Base-by-base conservation (phyloP, 2,888 invertebrate genomes). In the Caenorhabditis imperialis region DNA sequence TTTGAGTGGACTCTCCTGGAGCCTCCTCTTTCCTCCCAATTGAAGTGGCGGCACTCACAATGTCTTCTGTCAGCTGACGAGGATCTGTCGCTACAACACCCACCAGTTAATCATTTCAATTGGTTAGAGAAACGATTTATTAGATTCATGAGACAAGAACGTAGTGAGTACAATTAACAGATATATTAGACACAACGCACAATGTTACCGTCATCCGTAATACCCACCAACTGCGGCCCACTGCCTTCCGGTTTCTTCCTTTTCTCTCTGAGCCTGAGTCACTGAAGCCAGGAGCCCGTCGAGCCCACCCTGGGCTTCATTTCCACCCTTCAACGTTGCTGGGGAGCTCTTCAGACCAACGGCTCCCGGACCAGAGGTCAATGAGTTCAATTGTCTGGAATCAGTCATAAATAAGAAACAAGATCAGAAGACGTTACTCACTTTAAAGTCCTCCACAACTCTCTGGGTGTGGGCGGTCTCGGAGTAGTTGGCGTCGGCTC, bases 221-320 rank as follows among this genome's bases (percentile, higher is more conserved):
- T 57, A 67, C 73, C 50, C 48, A 73, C 73, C 73, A 50, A 73
- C 73, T n/a, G 45, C 44, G n/a, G 60, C 44, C 73, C 73, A 73
- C 37, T 71, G 55, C 61, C 54, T 47, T 22, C 27, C 73, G 54
- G 53, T 48, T n/a, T 73, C 53, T 12, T 63, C 65, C 35, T 40
- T 22, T 35, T 65, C 61, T 16, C 20, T 22, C 27, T 53, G 50
- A 40, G 51, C 47, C 20, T 71, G 57, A 38, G 51, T 37, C 8
- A 71, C 62, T 5, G 54, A 67, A 5, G 57, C 61, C n/a, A 73
- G 23, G 8, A 73, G 45, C n/a, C 73, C 73, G 37, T 73, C 67
- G 14, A 73, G 61, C 5, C 73, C 73, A 3, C 73, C 73, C 37
- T 65, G 57, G 35, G 57, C 44, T 12, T 61, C 57, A 33, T 38